phyloP scores from a whole-genome alignment of 2,888 invertebrate species.

The Lamellibrachia columna region DNA sequence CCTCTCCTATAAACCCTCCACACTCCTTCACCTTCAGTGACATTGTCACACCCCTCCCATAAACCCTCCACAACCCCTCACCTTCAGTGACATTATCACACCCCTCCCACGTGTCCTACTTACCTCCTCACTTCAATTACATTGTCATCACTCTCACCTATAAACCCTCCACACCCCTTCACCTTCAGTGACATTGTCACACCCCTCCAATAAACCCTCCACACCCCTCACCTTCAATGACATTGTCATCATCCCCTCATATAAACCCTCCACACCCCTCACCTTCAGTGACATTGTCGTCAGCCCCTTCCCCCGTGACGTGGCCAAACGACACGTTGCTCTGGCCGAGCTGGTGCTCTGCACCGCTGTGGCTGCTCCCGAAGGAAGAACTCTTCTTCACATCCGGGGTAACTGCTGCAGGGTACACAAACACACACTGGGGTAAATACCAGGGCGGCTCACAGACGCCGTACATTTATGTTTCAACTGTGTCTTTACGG shows the following conservation, averaged over 20 bases:
- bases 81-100: neutral
- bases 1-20: neutral
- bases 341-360: conserved; percentile 36
- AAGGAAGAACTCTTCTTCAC: conserved; percentile 56
- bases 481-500: neutral
- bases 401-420: conserved; percentile 36
- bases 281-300: neutral
- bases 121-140: neutral
- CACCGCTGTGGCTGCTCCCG: conserved; percentile 44
- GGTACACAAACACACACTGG: neutral
- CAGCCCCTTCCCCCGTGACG: neutral
- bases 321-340: conserved; percentile 52
- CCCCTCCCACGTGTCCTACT: neutral
- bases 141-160: too few relatives aligned
- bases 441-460: neutral
- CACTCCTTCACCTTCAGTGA: neutral
- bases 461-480: neutral
- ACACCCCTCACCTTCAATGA: neutral
- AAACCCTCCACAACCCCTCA: neutral
- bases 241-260: neutral
- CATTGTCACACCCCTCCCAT: too few relatives aligned
- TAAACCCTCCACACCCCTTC: neutral
- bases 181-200: neutral
- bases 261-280: neutral
- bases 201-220: neutral